These are phyloP conservation scores for Cenopis cana DNA, from an alignment of 2,888 invertebrate genomes.

Conservation along the genomic window DNA sequence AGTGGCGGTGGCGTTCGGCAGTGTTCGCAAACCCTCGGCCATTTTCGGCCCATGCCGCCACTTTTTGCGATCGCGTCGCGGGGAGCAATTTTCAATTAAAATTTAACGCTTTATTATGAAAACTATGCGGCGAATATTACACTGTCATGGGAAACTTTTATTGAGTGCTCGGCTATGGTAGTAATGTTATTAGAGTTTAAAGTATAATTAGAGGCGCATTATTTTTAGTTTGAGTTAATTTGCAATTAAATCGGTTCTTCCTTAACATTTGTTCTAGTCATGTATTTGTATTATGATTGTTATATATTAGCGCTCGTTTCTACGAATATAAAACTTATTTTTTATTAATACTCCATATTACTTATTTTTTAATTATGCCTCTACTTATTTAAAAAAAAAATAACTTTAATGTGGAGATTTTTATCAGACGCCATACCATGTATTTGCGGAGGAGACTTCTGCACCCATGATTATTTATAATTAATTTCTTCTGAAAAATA, in stretches of 20 bases:
- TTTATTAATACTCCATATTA: background rate
- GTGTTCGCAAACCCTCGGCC: constrained; percentile 62
- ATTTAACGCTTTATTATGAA: constrained; percentile 76
- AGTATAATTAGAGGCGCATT: background rate
- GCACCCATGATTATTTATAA: background rate
- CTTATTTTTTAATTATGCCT: background rate
- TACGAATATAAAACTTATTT: background rate
- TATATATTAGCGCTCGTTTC: background rate
- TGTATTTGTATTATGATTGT: background rate
- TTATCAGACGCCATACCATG: too few species aligned
- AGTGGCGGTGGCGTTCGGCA: constrained; percentile 58
- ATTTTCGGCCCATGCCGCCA: constrained; percentile 60
- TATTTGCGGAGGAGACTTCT: background rate
- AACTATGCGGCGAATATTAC: constrained; percentile 70
- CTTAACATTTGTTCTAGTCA: background rate
- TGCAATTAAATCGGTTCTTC: background rate
- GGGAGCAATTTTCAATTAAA: constrained; percentile 77
- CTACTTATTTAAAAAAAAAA: background rate
- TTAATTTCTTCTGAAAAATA: background rate
- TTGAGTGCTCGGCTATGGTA: background rate
- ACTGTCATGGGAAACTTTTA: constrained; percentile 52
- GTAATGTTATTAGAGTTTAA: background rate
- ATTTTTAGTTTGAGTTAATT: background rate
- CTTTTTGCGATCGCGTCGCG: constrained; percentile 65
- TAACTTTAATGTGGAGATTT: background rate